These are phyloP conservation scores for Lasius fuliginosus DNA, from an alignment of 2,888 invertebrate species.

Conservation along the genomic window DNA sequence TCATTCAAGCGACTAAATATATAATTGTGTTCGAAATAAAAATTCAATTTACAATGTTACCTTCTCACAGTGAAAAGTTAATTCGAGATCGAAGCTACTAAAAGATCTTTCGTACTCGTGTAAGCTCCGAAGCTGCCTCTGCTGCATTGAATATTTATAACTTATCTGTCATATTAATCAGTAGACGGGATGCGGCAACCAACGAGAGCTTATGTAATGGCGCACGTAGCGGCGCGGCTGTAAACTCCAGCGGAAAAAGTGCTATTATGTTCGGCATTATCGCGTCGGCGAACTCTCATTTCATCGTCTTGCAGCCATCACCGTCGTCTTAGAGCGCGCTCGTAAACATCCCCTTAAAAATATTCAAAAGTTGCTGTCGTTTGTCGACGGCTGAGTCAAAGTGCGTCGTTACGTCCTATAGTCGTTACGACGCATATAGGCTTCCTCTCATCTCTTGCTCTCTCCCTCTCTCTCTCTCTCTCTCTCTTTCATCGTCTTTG, in stretches of 20 bases:
- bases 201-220: conserved; percentile 28
- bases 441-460: not conserved
- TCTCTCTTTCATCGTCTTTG: conserved; percentile 11
- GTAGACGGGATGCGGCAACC: not conserved
- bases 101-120: not conserved
- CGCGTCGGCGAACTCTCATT: conserved; percentile 47
- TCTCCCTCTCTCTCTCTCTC: not conserved
- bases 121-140: not conserved
- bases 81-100: not conserved
- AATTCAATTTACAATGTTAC: not conserved
- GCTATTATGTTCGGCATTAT: conserved; percentile 51
- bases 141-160: conserved; percentile 21
- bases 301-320: conserved; percentile 45
- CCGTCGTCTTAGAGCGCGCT: conserved; percentile 40
- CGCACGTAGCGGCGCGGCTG: conserved; percentile 21
- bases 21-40: not conserved
- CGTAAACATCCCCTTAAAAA: conserved; percentile 70
- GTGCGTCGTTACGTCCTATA: conserved; percentile 60
- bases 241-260: conserved; percentile 47
- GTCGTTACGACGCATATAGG: conserved; percentile 13
- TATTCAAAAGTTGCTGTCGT: conserved; percentile 71
- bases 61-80: not conserved
- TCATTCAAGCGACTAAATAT: not conserved
- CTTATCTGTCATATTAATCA: conserved; percentile 48
- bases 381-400: conserved; percentile 68